Evolutionary conservation across 2,797 vertebrate genomes (phyloP), one percentile per base, ranked within the genome.

Genomic region (Halcyon badia): DNA sequence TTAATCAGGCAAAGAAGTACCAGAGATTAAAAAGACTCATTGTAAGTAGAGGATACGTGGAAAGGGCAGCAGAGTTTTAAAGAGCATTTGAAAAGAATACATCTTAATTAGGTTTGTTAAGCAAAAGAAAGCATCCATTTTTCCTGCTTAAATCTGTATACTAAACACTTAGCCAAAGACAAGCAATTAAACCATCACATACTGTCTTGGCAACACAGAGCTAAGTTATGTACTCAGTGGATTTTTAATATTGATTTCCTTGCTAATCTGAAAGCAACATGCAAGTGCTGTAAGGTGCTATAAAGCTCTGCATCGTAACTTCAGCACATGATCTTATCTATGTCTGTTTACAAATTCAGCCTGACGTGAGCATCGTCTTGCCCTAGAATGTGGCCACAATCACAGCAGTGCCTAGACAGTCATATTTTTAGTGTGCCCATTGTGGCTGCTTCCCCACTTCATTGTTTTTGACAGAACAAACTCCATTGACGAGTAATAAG

Each of bases 21-120:
- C 31, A 72, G 35, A 78, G 30, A 39, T 87, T 56, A 56, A 86
- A 83, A 9, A 49, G 44, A 64, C 57, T 56, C 46, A 14, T n/a
- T 48, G 22, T 37, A 68, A 22, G 18, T 56, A 56, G 30, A 58
- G 31, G 33, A 37, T 28, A 69, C 0, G 0, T 39, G 54, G 37
- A 44, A 80, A 77, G 41, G 16, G 9, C 37, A 42, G 54, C 8
- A 57, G 51, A 41, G 19, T 80, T 95, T 46, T 52, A 76, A 54
- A 89, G n/a, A 66, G 33, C 13, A 25, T 87, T 89, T 80, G 68
- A 85, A 56, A 24, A 70, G n/a, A 73, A 41, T 62, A 26, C 15
- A 76, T 87, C 41, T 72, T 87, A 33, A 0, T 76, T 61, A 61
- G 18, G 3, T 76, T 83, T 82, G 30, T 49, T 83, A 28, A 49